These are phyloP conservation scores for Leptodactylus fallax DNA, from an alignment of 2,797 vertebrate genomes.

Conservation along the genomic window DNA sequence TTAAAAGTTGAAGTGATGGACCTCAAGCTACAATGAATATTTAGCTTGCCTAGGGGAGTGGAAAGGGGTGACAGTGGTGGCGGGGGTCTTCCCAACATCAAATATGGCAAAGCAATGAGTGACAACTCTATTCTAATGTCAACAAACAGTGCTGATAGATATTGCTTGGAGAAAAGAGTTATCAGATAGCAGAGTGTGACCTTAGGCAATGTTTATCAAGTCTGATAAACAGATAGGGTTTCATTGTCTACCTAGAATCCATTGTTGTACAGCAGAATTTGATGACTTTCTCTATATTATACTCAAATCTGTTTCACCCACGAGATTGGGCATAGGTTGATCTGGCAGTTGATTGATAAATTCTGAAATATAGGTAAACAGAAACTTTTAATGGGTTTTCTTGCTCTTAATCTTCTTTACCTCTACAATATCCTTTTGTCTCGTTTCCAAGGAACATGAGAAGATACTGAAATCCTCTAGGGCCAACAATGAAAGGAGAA, in stretches of 20 bases:
- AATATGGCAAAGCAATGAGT: conserved; percentile 17
- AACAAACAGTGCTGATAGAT: conserved; percentile 56
- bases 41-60: not conserved
- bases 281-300: not conserved
- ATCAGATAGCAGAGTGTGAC: conserved; percentile 54
- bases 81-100: conserved; percentile 32
- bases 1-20: conserved; percentile 32
- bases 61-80: not conserved
- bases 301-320: too few species aligned
- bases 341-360: not conserved
- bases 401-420: conserved; percentile 11
- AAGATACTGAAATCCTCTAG: not conserved
- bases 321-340: not conserved
- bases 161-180: conserved; percentile 55
- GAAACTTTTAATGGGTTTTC: not conserved
- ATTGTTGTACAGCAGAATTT: not conserved
- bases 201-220: conserved; percentile 42
- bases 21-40: conserved; percentile 29
- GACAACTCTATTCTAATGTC: conserved; percentile 37
- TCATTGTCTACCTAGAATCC: not conserved
- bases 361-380: not conserved
- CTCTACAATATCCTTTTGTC: conserved; percentile 27
- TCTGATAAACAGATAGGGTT: conserved; percentile 17
- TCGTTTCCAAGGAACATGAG: not conserved
- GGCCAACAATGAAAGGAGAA: not conserved